Base-by-base conservation (phyloP, 2,888 invertebrate genomes). In the Brachycybe producta region DNA sequence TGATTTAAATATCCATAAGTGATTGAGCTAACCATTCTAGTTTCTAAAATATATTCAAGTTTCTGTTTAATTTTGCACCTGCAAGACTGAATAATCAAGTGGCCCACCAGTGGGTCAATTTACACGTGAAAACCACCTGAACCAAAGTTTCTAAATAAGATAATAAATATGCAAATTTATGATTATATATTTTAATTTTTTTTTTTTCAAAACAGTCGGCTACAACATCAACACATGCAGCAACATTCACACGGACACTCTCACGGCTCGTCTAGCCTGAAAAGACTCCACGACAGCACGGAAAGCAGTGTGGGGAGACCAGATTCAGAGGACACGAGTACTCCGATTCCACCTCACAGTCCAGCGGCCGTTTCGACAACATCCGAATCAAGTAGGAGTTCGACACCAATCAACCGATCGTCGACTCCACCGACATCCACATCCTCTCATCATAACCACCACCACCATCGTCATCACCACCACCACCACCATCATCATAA, bases 211-310 rank as follows among this genome's bases (percentile, higher is more conserved):
- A n/a, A n/a, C n/a, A n/a, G n/a, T n/a, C n/a, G 57, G 44, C 38
- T 57, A 8, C 55, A 55, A 30, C 57, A 57, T 23, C 57, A 57
- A 46, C 57, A 57, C 42, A 55, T 57, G 57, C 57, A 57, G 30
- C 55, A 55, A 40, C 56, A 56, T 27, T 54, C 54, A 32, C 56
- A 56, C 19, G 47, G 48, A 48, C 24, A 47, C 26, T 36, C 52
- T 13, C 42, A 41, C 15, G 8, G 11, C 4, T 32, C 26, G 21
- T 35, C 39, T 1, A 46, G 47, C 17, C 24, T 42, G n/a, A 26
- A 23, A 30, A 21, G 42, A 35, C 32, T 51, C 28, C 52, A 51
- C 17, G 52, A 52, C 27, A 49, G 49, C 19, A 48, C 38, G 8
- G 47, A 17, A 3, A 24, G 38, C 27, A 28, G 47, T 13, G 13